Conservation (phyloP, 2,113 vertebrate genomes). For the Nerophis lumbriciformis region DNA sequence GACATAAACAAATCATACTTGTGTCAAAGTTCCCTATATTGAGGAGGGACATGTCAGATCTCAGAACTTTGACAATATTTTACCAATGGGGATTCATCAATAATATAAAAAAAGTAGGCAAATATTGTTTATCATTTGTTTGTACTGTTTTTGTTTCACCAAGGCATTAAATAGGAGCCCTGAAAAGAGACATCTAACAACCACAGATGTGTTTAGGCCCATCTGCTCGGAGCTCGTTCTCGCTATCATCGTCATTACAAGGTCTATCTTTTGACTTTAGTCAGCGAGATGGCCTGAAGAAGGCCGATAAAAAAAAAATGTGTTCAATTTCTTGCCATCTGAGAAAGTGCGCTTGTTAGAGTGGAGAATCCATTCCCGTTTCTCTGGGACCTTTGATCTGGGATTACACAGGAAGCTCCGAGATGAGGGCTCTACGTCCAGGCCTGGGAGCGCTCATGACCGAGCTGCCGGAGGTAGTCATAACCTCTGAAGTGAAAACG, state of each 20-base stretch:
- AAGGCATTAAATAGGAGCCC: slow-evolving; percentile 20
- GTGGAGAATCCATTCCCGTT: slow-evolving; percentile 60
- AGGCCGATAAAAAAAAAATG: slow-evolving; percentile 68
- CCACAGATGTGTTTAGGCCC: slow-evolving; percentile 10
- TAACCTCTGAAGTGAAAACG: slow-evolving; percentile 59
- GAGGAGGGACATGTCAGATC: too few species aligned
- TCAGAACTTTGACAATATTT: too few species aligned
- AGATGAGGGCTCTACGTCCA: slow-evolving; percentile 54
- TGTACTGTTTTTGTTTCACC: slow-evolving; percentile 10
- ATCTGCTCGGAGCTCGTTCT: slow-evolving; percentile 45
- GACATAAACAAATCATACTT: too few species aligned
- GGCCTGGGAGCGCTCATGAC: slow-evolving; percentile 49
- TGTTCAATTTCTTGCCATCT: slow-evolving; percentile 56
- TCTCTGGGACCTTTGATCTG: slow-evolving; percentile 70
- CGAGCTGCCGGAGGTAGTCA: slow-evolving; percentile 53
- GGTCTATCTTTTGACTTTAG: slow-evolving; percentile 45
- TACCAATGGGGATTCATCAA: too few species aligned
- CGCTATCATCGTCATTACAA: slow-evolving; percentile 46
- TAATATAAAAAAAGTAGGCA: too few species aligned
- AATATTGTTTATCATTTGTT: slow-evolving; percentile 22
- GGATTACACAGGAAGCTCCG: slow-evolving; percentile 62
- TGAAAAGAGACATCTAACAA: slow-evolving; percentile 59
- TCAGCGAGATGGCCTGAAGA: slow-evolving; percentile 59
- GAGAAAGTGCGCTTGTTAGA: slow-evolving; percentile 67
- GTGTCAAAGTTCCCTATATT: too few species aligned